Percentiles rank a stretch among this genome's conserved stretches.
These are phyloP conservation scores for Saturnia pavonia DNA, from an alignment of 2,888 invertebrate species.

Conservation along the genomic window DNA sequence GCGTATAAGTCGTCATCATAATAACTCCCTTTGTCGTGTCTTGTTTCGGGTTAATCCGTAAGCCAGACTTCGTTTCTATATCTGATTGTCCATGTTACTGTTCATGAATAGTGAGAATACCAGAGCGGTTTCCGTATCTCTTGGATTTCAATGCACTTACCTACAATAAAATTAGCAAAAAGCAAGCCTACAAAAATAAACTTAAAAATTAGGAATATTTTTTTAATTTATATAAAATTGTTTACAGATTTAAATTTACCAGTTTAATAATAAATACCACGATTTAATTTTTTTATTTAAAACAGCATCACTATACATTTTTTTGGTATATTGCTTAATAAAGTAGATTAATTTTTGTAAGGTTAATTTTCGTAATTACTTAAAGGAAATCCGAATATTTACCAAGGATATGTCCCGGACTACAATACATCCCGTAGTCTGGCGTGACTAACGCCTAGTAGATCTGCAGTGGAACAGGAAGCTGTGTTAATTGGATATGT, in stretches of 20 bases:
- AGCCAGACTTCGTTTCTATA: background rate
- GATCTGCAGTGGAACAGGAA: slow-evolving; percentile 64
- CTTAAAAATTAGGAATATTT: no score
- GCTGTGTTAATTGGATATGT: slow-evolving; percentile 79
- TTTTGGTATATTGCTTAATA: background rate
- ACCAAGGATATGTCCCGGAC: slow-evolving; percentile 4
- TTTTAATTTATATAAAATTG: no score
- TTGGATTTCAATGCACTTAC: no score
- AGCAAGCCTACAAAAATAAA: no score
- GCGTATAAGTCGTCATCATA: background rate
- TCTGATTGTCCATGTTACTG: background rate
- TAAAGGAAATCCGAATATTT: slow-evolving; percentile 9
- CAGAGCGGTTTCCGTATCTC: no score
- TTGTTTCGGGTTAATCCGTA: background rate
- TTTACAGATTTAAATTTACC: no score
- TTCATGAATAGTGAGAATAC: background rate
- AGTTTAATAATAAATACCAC: no score
- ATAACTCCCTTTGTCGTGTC: background rate
- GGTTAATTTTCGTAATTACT: background rate
- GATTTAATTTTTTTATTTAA: no score
- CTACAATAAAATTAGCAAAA: no score
- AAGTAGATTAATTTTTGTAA: background rate
- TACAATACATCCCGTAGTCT: slow-evolving; percentile 8
- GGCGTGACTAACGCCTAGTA: slow-evolving; percentile 36
- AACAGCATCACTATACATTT: no score